A percentile compares a stretch with the other conserved stretches of the same genome.
Conservation (phyloP, 2,113 vertebrate genomes). For the Puffinus mauretanicus region DNA sequence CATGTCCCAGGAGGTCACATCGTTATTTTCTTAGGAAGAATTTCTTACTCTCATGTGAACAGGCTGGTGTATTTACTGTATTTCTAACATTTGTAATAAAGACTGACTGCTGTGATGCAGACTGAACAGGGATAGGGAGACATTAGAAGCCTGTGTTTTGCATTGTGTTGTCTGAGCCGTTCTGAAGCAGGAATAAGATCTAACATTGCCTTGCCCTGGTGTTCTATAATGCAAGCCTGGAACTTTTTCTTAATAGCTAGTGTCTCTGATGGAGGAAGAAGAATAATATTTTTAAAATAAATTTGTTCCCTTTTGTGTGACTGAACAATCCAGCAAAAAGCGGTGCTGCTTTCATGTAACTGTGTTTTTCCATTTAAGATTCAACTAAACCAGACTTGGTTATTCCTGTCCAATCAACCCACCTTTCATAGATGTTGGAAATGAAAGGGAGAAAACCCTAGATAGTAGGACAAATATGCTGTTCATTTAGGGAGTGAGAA, state of each 20-base stretch:
- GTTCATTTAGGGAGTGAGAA: neutral
- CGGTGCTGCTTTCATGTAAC: neutral
- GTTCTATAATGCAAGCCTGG: neutral
- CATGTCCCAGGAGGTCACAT: neutral
- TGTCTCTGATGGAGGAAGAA: neutral
- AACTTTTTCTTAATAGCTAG: neutral
- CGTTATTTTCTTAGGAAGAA: neutral
- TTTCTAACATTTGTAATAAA: neutral
- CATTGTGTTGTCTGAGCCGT: neutral
- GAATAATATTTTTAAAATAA: neutral
- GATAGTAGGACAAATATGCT: rapidly evolving
- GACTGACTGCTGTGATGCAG: neutral
- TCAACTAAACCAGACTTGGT: neutral
- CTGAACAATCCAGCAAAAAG: neutral
- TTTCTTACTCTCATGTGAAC: neutral
- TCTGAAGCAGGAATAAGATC: neutral
- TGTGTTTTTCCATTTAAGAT: neutral
- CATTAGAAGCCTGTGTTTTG: neutral
- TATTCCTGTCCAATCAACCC: neutral
- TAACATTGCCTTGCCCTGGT: neutral
- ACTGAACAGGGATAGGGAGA: neutral
- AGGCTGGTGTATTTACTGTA: neutral
- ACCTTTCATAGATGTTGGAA: neutral
- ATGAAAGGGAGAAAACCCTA: neutral
- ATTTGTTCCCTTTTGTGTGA: neutral